Conservation (phyloP, 2,113 vertebrate genomes). For the Athene noctua region DNA sequence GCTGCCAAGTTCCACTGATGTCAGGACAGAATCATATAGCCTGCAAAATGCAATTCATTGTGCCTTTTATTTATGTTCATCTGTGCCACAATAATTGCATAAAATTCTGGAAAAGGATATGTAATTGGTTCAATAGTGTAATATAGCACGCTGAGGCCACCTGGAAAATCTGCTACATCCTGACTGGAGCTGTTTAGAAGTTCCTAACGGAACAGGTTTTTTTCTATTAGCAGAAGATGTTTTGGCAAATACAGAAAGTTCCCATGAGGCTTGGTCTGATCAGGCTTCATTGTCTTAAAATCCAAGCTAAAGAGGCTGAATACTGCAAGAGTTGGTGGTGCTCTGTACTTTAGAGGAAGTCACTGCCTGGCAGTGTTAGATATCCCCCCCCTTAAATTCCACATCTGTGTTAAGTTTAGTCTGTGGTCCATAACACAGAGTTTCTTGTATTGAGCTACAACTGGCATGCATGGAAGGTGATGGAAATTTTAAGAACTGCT, state of each 20-base stretch:
- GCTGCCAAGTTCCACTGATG: neutral
- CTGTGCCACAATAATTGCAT: neutral
- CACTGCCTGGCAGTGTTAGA: neutral
- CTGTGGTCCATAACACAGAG: accelerated
- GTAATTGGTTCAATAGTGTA: neutral
- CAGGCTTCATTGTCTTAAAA: neutral
- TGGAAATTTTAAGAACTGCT: neutral
- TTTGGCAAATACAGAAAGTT: neutral
- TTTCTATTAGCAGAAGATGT: neutral
- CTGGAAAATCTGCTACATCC: neutral
- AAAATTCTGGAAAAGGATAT: neutral
- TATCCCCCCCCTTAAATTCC: neutral
- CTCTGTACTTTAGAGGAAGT: neutral
- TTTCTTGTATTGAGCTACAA: neutral
- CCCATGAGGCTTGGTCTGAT: neutral
- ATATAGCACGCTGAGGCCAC: neutral
- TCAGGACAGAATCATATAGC: neutral
- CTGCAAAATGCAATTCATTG: neutral
- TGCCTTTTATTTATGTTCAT: neutral
- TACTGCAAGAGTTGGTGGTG: neutral
- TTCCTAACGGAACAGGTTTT: neutral
- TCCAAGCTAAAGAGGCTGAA: neutral
- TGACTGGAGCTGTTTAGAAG: neutral
- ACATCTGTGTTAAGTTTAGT: neutral
- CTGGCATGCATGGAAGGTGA: neutral